Conservation (phyloP, 2,888 invertebrate genomes). For the Allygus modestus region DNA sequence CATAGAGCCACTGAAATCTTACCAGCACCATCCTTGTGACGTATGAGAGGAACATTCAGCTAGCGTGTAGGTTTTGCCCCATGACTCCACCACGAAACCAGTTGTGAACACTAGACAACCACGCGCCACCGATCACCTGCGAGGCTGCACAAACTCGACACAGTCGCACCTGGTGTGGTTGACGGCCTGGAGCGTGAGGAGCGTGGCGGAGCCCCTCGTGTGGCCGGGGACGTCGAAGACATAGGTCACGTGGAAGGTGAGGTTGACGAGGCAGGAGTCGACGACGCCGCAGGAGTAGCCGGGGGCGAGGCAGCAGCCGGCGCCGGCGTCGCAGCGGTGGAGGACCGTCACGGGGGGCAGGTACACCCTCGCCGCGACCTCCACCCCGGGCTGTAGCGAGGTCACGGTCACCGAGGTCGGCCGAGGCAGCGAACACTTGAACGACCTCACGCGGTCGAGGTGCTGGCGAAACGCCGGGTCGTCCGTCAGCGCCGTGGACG, state of each 20-base stretch:
- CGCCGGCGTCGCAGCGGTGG: slow-evolving; percentile 34
- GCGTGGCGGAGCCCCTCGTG: background rate
- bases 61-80: no score
- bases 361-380: background rate
- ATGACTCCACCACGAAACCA: no score
- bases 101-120: no score
- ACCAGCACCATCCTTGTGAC: no score
- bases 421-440: slow-evolving; percentile 8
- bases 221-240: background rate
- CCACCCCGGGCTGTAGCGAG: background rate
- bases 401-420: slow-evolving; percentile 15
- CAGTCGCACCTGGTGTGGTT: slow-evolving; percentile 47
- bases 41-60: no score
- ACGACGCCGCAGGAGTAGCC: background rate
- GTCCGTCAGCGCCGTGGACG: background rate
- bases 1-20: no score
- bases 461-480: slow-evolving; percentile 16
- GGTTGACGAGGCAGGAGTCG: background rate
- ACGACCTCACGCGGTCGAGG: background rate
- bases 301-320: slow-evolving; percentile 34
- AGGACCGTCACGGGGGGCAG: slow-evolving; percentile 34
- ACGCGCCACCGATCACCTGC: slow-evolving; percentile 1
- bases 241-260: slow-evolving; percentile 38
- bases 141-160: slow-evolving; percentile 5
- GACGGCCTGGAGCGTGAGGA: background rate